A percentile compares a stretch with the other conserved stretches of the same genome.
Conservation (phyloP, 2,113 vertebrate species). For the Gnathochromis pfefferi region DNA sequence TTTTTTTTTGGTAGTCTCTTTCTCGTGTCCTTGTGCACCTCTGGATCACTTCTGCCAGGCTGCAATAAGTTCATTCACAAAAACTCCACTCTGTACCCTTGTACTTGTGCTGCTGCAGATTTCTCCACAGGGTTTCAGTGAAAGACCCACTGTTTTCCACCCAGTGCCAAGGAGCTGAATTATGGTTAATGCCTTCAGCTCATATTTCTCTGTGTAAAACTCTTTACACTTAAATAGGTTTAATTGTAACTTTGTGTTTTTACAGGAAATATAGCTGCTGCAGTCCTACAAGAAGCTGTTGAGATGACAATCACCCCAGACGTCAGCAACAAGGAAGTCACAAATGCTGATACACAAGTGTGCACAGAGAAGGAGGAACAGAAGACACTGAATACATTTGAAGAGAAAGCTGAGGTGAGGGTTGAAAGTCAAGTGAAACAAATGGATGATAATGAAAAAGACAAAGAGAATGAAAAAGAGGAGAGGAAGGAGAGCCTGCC, state of each 20-base stretch:
- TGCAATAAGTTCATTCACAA: rapidly evolving
- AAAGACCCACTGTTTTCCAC: background rate
- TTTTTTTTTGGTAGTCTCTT: background rate
- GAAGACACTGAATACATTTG: background rate
- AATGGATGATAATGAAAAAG: background rate
- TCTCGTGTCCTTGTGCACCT: background rate
- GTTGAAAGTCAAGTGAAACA: background rate
- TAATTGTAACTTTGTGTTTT: background rate
- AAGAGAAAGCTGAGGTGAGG: slow-evolving; percentile 25
- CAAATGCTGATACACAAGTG: background rate
- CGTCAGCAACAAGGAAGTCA: background rate
- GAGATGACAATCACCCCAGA: slow-evolving; percentile 25
- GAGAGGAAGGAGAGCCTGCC: slow-evolving; percentile 31
- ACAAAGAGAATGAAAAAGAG: background rate
- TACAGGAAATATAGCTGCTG: slow-evolving; percentile 36
- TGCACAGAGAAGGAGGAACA: slow-evolving; percentile 1
- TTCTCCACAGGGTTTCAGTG: background rate
- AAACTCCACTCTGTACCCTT: background rate
- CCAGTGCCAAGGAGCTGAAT: background rate
- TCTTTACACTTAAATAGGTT: background rate
- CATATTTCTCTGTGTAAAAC: background rate
- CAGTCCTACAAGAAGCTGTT: slow-evolving; percentile 33
- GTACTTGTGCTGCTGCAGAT: background rate
- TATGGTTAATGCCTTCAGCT: background rate
- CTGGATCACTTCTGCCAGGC: background rate